A percentile compares a stretch with the other conserved stretches of the same genome.
These are phyloP conservation scores for Asobara japonica DNA, from an alignment of 1,140 invertebrate species.

Conservation along the genomic window DNA sequence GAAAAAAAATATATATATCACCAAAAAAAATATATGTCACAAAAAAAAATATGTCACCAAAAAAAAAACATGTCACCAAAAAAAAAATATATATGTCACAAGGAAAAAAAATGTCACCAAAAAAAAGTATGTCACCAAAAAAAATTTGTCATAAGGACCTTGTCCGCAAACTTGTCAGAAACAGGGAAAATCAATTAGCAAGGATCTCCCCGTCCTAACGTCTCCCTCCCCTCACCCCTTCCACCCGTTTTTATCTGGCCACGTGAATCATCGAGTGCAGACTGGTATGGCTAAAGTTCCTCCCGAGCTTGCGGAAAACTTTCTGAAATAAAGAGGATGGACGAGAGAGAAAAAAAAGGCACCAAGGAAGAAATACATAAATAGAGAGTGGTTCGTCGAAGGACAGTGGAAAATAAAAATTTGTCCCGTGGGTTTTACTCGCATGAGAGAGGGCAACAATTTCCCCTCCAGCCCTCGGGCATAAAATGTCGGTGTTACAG, in stretches of 20 bases:
- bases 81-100: no score
- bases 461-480: not conserved
- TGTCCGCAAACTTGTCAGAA: not conserved
- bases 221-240: not conserved
- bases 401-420: conserved; percentile 26
- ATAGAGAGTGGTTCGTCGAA: conserved; percentile 9
- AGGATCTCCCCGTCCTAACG: not conserved
- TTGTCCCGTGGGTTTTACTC: conserved; percentile 3
- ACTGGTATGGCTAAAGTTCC: not conserved
- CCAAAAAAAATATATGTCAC: no score
- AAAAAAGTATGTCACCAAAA: not conserved
- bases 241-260: not conserved
- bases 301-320: not conserved
- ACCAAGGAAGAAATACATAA: conserved; percentile 22
- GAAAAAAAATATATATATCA: no score
- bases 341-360: not conserved
- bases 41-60: no score
- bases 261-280: not conserved
- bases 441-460: not conserved
- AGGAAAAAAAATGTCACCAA: not conserved
- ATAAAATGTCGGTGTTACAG: conserved; percentile 23
- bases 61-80: no score
- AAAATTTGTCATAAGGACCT: conserved; percentile 23
- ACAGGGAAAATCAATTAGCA: conserved; percentile 8
- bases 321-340: not conserved